These are phyloP conservation scores for Cyprinodon brontotheroides DNA, from an alignment of 2,113 vertebrate genomes.

Conservation along the genomic window DNA sequence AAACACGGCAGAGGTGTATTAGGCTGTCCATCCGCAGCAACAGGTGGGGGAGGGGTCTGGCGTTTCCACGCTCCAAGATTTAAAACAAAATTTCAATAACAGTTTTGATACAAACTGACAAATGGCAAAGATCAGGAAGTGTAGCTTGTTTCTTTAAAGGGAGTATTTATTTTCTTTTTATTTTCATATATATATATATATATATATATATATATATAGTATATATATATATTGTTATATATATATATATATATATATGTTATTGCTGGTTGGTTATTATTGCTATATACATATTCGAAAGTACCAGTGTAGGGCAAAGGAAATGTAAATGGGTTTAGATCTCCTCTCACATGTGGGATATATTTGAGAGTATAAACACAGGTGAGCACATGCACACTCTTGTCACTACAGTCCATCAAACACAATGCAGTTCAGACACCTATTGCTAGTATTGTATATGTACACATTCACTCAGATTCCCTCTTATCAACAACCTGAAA, in stretches of 20 bases:
- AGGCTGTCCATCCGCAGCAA: too few species aligned
- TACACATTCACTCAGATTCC: constrained; percentile 24
- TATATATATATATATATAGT: too few species aligned
- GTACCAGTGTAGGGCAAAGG: constrained; percentile 15
- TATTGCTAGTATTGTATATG: constrained; percentile 18
- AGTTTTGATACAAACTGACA: background rate
- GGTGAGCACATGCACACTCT: constrained; percentile 15
- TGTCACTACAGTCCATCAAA: constrained; percentile 73
- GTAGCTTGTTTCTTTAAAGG: background rate
- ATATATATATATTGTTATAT: too few species aligned
- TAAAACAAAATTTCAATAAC: background rate
- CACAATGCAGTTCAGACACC: constrained; percentile 31
- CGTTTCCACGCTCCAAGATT: too few species aligned
- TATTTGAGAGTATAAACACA: constrained; percentile 71
- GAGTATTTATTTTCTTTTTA: background rate
- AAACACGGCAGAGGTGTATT: too few species aligned
- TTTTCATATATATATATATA: background rate
- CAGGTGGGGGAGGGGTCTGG: too few species aligned
- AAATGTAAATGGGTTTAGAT: constrained; percentile 51
- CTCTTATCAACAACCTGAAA: constrained; percentile 39
- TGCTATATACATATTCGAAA: background rate
- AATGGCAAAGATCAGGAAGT: background rate
- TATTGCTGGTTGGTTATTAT: too few species aligned
- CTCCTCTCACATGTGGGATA: constrained; percentile 73
- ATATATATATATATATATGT: too few species aligned